Conservation (phyloP, 2,797 vertebrate genomes). For the Poecilia wingei region DNA sequence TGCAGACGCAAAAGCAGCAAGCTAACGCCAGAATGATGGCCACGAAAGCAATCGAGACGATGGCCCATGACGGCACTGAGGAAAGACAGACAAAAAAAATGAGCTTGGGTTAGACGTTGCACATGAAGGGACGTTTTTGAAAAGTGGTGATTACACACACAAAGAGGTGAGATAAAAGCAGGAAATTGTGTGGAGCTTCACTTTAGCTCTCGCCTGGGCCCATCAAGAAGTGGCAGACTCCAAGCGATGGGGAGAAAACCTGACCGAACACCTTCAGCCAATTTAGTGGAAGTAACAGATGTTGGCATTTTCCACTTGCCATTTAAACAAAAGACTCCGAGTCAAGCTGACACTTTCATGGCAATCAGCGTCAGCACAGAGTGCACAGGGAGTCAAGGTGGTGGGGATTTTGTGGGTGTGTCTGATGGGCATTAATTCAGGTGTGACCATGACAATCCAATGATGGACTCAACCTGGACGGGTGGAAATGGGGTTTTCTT, state of each 20-base stretch:
- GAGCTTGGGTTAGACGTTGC: conserved; percentile 13
- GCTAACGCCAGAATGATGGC: conserved; percentile 95
- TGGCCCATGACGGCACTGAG: conserved; percentile 98
- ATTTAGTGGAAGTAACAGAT: conserved; percentile 74
- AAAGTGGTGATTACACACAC: conserved; percentile 27
- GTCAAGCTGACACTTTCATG: conserved; percentile 58
- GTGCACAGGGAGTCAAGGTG: conserved; percentile 9
- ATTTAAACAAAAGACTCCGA: conserved; percentile 60
- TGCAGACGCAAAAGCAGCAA: conserved; percentile 99
- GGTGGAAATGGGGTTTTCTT: conserved; percentile 15
- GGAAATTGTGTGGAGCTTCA: conserved; percentile 18
- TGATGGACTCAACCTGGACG: conserved; percentile 29
- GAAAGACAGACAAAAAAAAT: conserved; percentile 22
- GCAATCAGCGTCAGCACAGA: conserved; percentile 35
- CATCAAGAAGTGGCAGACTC: conserved; percentile 54
- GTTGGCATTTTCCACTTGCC: conserved; percentile 68
- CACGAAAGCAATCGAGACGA: conserved; percentile 97
- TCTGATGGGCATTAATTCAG: conserved; percentile 32
- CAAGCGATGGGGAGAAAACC: conserved; percentile 49
- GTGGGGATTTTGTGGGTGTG: conserved; percentile 35
- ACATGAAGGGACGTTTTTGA: not conserved
- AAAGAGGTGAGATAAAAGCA: conserved; percentile 45
- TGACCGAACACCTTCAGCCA: conserved; percentile 50
- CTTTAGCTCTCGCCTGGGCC: conserved; percentile 22
- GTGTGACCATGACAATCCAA: conserved; percentile 31